Conservation (phyloP, 2,797 vertebrate species). For the Saxicola maurus region DNA sequence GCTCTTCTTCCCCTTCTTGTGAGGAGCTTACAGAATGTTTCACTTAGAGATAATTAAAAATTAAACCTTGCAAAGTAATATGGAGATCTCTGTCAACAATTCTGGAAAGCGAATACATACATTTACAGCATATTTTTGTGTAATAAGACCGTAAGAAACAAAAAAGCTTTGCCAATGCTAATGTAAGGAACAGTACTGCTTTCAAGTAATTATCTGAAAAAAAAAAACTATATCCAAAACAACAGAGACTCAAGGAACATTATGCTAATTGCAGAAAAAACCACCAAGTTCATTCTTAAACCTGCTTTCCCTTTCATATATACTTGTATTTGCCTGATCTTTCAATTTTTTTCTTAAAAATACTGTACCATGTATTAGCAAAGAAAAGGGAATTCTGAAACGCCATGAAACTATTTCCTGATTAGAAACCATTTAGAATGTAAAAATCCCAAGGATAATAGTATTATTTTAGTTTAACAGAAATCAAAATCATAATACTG, state of each 20-base stretch:
- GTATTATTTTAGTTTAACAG: not conserved
- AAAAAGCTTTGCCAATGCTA: not conserved
- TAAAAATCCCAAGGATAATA: not conserved
- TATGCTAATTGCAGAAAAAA: not conserved
- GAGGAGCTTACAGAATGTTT: not conserved
- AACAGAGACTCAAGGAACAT: fast-evolving
- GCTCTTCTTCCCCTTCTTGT: not conserved
- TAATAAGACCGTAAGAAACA: not conserved
- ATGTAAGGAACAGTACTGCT: not conserved
- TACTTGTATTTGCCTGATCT: not conserved
- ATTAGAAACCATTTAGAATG: not conserved
- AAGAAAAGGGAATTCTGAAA: not conserved
- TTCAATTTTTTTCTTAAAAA: not conserved
- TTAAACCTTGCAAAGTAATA: not conserved
- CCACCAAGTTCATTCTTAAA: not conserved
- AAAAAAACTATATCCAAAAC: not conserved
- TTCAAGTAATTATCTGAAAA: not conserved
- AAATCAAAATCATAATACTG: not conserved
- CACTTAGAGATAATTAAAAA: not conserved
- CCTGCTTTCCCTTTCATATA: not conserved
- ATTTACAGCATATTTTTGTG: not conserved
- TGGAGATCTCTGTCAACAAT: not conserved
- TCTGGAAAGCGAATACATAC: not conserved
- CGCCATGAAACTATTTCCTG: not conserved
- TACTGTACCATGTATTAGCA: not conserved